These are phyloP conservation scores for Corythucha ciliata DNA, from an alignment of 2,888 invertebrate genomes.

Conservation along the genomic window DNA sequence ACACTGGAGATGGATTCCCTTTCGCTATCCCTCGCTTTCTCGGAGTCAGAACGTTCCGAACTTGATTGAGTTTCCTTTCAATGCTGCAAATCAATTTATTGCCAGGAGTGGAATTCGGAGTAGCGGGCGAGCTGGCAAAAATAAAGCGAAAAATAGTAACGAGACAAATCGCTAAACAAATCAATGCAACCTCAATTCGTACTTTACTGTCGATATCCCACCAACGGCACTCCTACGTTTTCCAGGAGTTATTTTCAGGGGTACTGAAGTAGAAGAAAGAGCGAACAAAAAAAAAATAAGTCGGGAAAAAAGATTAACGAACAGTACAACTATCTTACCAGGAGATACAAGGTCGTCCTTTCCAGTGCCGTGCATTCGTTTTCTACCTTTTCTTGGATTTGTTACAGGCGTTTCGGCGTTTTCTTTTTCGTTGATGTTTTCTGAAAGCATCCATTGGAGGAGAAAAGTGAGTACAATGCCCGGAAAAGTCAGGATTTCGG, in stretches of 20 bases:
- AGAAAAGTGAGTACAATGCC: no score
- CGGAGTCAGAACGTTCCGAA: conserved; percentile 61
- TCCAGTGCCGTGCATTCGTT: conserved; percentile 29
- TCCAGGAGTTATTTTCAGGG: neutral
- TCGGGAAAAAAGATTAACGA: neutral
- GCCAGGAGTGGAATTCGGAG: conserved; percentile 45
- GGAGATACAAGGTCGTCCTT: conserved; percentile 30
- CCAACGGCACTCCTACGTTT: conserved; percentile 12
- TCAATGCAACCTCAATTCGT: no score
- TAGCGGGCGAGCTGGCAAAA: conserved; percentile 35
- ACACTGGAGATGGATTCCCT: conserved; percentile 41
- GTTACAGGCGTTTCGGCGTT: no score
- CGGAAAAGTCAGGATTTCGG: no score
- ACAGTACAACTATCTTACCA: conserved; percentile 26
- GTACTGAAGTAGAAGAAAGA: conserved; percentile 9
- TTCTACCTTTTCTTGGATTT: conserved; percentile 18
- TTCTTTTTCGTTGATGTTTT: no score
- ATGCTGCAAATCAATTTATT: conserved; percentile 59
- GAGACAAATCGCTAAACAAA: neutral
- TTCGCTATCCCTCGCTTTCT: conserved; percentile 42
- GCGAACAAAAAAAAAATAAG: conserved; percentile 1
- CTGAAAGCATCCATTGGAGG: no score
- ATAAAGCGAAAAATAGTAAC: neutral
- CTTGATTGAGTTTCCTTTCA: conserved; percentile 56
- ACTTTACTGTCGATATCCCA: no score